phyloP scores from a whole-genome alignment of 2,888 invertebrate species.

The Gastrophysa polygoni region DNA sequence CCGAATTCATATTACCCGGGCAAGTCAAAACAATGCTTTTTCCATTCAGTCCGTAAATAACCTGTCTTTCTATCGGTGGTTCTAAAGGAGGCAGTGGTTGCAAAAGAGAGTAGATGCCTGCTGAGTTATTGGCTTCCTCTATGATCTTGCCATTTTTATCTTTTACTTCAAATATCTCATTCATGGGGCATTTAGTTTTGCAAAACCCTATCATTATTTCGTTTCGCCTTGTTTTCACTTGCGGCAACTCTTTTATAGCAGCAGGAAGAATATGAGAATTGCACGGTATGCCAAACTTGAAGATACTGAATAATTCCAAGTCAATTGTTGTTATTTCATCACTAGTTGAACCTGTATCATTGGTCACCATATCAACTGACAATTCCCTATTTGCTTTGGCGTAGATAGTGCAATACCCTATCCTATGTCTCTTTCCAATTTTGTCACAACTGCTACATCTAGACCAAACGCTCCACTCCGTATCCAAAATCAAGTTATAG shows the following conservation, averaged over 20 bases:
- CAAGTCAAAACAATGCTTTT: conserved; percentile 57
- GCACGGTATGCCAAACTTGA: conserved; percentile 66
- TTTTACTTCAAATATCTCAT: conserved; percentile 61
- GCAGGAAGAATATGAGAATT: conserved; percentile 62
- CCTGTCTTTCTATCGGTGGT: conserved; percentile 56
- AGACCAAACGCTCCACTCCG: conserved; percentile 69
- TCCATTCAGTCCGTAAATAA: conserved; percentile 56
- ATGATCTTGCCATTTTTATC: conserved; percentile 62
- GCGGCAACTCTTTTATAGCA: conserved; percentile 52
- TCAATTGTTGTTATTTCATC: conserved; percentile 27
- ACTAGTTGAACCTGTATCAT: neutral
- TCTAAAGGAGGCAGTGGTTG: conserved; percentile 60
- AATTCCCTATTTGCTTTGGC: conserved; percentile 19
- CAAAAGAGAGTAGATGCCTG: conserved; percentile 63
- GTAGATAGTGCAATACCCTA: conserved; percentile 64
- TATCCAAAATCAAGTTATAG: conserved; percentile 59
- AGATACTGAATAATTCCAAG: conserved; percentile 55
- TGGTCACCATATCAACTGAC: neutral
- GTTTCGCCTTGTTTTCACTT: conserved; percentile 58
- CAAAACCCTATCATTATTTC: conserved; percentile 65
- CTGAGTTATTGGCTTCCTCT: conserved; percentile 67
- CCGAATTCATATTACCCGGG: conserved; percentile 63
- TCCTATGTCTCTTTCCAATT: conserved; percentile 64
- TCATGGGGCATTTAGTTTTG: conserved; percentile 61
- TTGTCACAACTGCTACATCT: conserved; percentile 67